Base-by-base conservation (phyloP, 2,888 invertebrate species). In the Amphipoea lucens region DNA sequence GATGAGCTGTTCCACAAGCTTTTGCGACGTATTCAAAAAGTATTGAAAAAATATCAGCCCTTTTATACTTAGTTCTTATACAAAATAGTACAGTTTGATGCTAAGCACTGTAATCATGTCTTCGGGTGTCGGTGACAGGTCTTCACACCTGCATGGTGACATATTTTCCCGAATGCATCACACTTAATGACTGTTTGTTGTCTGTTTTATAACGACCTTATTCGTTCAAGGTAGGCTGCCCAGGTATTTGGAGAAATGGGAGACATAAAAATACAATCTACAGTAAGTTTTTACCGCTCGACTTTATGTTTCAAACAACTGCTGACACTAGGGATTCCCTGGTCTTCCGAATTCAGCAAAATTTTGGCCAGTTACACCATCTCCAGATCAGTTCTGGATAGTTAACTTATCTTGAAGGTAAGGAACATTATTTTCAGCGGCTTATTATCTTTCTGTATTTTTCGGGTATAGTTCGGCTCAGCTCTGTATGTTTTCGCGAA, bases 111-210 rank as follows among this genome's bases (percentile, higher is more conserved):
- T 77, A 54, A 85, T 87, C 72, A 81, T 79, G 36, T 73, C 71
- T 74, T 57, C 11, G 23, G 7, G 2, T 20, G 51, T 29, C 12
- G 67, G 68, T 80, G 74, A 73, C 76, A 74, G 68, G 23, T 54
- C 5, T 29, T 80, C 62, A 74, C 85, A 85, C 81, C 76, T 87
- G 85, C n/a, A 23, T 1, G 11, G 29, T 67, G 86, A 77, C 78
- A 79, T n/a, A 73, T 85, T 83, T 80, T 77, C 62, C 78, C 71
- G 51, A 82, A 81, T 76, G 62, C 71, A 42, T 73, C 76, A 74
- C 2, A 78, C 36, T 51, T 87, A 87, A 84, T 87, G 11, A 83
- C 48, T 69, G 36, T 78, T 83, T 73, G 17, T 6, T 45, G 9
- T 29, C 42, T 75, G 87, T 82, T 84, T 84, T 75, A 78, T 78